A percentile compares a stretch with the other conserved stretches of the same genome.
Evolutionary conservation across 2,888 invertebrate genomes (phyloP).

Genomic region (Antheraea yamamai): DNA sequence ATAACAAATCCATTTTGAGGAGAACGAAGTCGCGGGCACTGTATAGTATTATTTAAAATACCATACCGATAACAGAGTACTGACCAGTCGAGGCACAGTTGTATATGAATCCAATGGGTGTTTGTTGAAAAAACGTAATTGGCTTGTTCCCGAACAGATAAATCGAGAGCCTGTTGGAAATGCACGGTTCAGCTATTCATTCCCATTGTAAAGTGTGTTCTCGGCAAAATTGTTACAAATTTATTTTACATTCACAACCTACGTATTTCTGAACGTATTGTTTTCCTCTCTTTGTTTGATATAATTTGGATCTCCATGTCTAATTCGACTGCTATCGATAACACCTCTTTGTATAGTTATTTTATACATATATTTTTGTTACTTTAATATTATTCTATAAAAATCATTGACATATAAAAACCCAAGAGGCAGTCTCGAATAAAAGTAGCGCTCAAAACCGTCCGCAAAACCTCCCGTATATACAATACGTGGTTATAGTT

Average conservation of each 20-base stretch:
- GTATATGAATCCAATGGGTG: constrained; percentile 50
- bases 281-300: not conserved
- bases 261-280: not conserved
- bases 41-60: not conserved
- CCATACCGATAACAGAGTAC: not conserved
- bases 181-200: constrained; percentile 52
- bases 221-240: constrained; percentile 17
- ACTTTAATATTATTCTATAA: not conserved
- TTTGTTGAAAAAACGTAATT: constrained; percentile 74
- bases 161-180: constrained; percentile 54
- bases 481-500: too few species aligned
- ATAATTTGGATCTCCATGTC: not conserved
- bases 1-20: too few species aligned
- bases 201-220: constrained; percentile 46
- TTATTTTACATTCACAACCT: not conserved
- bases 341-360: not conserved
- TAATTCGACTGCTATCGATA: not conserved
- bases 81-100: not conserved
- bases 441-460: too few species aligned
- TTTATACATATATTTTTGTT: not conserved
- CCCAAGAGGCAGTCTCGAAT: too few species aligned
- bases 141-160: constrained; percentile 70
- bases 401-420: too few species aligned
- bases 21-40: not conserved
- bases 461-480: too few species aligned